These are phyloP conservation scores for Neodiprion virginianus DNA, from an alignment of 1,140 invertebrate species.

Conservation along the genomic window DNA sequence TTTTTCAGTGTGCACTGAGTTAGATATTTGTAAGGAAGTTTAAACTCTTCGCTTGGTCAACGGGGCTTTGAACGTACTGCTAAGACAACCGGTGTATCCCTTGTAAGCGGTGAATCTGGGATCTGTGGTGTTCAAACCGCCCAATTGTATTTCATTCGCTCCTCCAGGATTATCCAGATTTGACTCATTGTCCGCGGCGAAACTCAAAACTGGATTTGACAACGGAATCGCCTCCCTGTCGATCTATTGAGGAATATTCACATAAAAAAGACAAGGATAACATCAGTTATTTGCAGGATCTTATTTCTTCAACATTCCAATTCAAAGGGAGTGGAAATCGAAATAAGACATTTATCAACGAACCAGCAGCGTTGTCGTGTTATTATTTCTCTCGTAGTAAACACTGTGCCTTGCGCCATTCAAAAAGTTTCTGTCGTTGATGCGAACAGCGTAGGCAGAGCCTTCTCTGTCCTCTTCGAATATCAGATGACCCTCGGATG, in stretches of 20 bases:
- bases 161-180: slow-evolving; percentile 39
- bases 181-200: slow-evolving; percentile 67
- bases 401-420: slow-evolving; percentile 86
- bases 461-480: slow-evolving; percentile 86
- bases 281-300: not conserved
- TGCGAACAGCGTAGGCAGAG: slow-evolving; percentile 71
- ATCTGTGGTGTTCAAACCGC: slow-evolving; percentile 84
- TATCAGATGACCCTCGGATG: slow-evolving; percentile 80
- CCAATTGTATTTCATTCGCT: slow-evolving; percentile 82
- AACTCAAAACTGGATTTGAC: slow-evolving; percentile 70
- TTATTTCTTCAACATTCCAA: not conserved
- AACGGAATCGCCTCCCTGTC: slow-evolving; percentile 76
- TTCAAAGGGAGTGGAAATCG: not conserved
- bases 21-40: not conserved
- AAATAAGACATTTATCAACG: slow-evolving; percentile 21
- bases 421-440: slow-evolving; percentile 79
- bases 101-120: slow-evolving; percentile 80
- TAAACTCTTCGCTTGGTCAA: too few relatives aligned
- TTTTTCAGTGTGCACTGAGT: not conserved
- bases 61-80: slow-evolving; percentile 70
- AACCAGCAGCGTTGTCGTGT: slow-evolving; percentile 72
- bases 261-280: not conserved
- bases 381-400: slow-evolving; percentile 78
- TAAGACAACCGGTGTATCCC: slow-evolving; percentile 87
- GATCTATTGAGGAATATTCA: slow-evolving; percentile 59